These are phyloP conservation scores for Tenthredo notha DNA, from an alignment of 2,888 invertebrate genomes.

Conservation along the genomic window DNA sequence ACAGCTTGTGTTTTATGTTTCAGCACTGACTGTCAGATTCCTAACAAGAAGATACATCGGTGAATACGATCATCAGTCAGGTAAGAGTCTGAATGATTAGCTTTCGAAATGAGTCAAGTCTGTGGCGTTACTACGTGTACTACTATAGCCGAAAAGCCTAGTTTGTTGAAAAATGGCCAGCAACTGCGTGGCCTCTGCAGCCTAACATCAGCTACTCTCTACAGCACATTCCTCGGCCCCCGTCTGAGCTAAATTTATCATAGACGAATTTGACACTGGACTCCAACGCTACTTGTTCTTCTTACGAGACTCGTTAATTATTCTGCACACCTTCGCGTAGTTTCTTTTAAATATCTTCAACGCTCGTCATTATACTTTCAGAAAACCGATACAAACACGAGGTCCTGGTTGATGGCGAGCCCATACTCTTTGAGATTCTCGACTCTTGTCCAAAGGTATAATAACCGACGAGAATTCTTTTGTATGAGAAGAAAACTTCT, in stretches of 20 bases:
- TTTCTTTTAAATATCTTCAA: not conserved
- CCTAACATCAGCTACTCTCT: constrained; percentile 46
- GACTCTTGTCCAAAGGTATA: constrained; percentile 92
- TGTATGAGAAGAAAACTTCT: not conserved
- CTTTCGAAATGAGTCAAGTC: constrained; percentile 26
- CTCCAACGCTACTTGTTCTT: constrained; percentile 63
- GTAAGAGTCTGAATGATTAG: constrained; percentile 78
- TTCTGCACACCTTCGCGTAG: not conserved
- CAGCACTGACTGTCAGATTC: constrained; percentile 93
- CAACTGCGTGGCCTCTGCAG: constrained; percentile 61
- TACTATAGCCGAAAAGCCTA: not conserved
- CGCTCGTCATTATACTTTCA: constrained; percentile 80
- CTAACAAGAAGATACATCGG: constrained; percentile 96
- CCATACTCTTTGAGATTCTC: constrained; percentile 93
- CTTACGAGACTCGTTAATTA: constrained; percentile 40
- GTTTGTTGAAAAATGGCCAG: constrained; percentile 72
- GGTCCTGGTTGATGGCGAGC: constrained; percentile 92
- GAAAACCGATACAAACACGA: constrained; percentile 96
- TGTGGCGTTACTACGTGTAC: not conserved
- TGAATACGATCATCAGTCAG: constrained; percentile 96
- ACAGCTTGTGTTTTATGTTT: constrained; percentile 70
- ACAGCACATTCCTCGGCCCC: constrained; percentile 62
- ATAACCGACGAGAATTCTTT: not conserved
- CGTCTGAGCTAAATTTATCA: constrained; percentile 74
- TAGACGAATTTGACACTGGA: constrained; percentile 75